Evolutionary conservation across 2,888 invertebrate species (phyloP), one percentile per base, ranked within the genome.

Genomic region (Machimus atricapillus): DNA sequence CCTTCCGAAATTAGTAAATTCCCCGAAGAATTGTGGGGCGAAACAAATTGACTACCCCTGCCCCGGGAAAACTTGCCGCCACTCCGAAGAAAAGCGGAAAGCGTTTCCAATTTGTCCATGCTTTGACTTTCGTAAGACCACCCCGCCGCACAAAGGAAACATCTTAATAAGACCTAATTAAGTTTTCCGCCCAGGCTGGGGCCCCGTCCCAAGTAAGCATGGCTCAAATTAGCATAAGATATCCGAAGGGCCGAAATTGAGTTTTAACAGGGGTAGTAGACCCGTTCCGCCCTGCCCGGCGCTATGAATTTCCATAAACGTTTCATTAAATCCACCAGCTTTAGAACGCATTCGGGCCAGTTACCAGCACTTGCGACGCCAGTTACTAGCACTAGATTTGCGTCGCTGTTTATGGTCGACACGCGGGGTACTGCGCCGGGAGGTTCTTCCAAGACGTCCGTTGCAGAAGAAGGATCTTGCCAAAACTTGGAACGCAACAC

Each of bases 111-210:
- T 78, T 43, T 27, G 43, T 46, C 2, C 19, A n/a, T 2, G 16
- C n/a, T 76, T 34, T 76, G 76, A 37, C 34, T 76, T 76, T 76
- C 34, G n/a, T 16, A 31, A 34, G 6, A 79, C 43, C 23, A 79
- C 46, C 37, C 19, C 19, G 14, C 40, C 34, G 34, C 27, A 31
- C 56, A 56, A 81, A 81, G 40, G 37, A 83, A 83, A 66, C 73
- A 83, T 83, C 52, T 83, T 83, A 83, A 66, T 58, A 83, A 83
- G 83, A 83, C 37, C 83, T 83, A 83, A 83, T 83, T 83, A 83
- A 66, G 73, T 40, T 83, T 66, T 31, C 66, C 76, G 76, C 40
- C 43, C 66, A 66, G 66, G 23, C 19, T 40, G 19, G 5, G 27
- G 19, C n/a, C 16, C 66, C 66, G 37, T 40, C 66, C 83, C 34